phyloP scores from a whole-genome alignment of 2,888 invertebrate genomes.

The Troides helena region DNA sequence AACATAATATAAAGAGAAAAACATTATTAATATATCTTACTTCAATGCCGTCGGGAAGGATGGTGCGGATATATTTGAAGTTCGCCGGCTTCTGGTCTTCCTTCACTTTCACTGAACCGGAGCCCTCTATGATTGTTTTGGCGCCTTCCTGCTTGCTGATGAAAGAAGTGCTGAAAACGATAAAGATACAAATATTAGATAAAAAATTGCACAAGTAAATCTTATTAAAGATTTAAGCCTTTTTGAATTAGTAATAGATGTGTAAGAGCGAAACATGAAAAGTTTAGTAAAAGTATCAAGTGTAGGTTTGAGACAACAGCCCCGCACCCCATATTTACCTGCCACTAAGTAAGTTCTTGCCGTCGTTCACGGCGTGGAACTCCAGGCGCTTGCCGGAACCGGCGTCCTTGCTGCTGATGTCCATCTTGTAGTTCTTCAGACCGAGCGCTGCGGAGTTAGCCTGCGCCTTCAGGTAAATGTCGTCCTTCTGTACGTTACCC shows the following conservation, averaged over 20 bases:
- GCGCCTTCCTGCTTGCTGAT: slow-evolving; percentile 85
- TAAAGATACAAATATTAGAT: background rate
- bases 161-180: slow-evolving; percentile 80
- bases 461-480: slow-evolving; percentile 81
- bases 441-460: slow-evolving; percentile 83
- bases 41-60: slow-evolving; percentile 82
- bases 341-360: slow-evolving; percentile 85
- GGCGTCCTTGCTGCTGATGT: slow-evolving; percentile 82
- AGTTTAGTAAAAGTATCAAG: too few species aligned
- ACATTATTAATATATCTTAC: slow-evolving; percentile 44
- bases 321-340: slow-evolving; percentile 61
- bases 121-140: slow-evolving; percentile 87
- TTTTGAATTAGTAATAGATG: too few species aligned
- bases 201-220: too few species aligned
- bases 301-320: too few species aligned
- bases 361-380: slow-evolving; percentile 82
- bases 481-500: slow-evolving; percentile 81
- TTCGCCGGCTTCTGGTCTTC: slow-evolving; percentile 85
- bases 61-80: slow-evolving; percentile 86
- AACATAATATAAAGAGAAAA: slow-evolving; percentile 1
- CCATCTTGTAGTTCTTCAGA: slow-evolving; percentile 82
- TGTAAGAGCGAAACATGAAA: too few species aligned
- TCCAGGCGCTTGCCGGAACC: slow-evolving; percentile 82
- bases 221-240: too few species aligned
- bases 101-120: slow-evolving; percentile 85